Evolutionary conservation across 2,797 vertebrate genomes (phyloP).

Genomic region (Neosilurus hyrtlii): DNA sequence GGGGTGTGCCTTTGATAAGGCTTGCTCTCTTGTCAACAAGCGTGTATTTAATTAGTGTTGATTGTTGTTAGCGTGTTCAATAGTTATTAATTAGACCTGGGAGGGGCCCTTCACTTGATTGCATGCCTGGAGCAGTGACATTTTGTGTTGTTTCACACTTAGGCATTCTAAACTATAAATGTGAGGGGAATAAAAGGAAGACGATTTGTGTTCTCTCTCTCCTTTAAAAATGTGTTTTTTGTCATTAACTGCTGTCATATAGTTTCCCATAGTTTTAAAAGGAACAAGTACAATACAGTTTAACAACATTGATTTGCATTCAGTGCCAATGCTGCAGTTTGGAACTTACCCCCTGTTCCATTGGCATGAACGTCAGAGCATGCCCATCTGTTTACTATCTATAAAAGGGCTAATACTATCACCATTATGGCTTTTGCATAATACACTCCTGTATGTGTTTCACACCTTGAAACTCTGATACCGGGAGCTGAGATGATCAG

Average conservation of each 20-base stretch:
- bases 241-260: neutral
- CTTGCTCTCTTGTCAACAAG: constrained; percentile 84
- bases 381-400: constrained; percentile 18
- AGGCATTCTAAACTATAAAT: constrained; percentile 62
- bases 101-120: constrained; percentile 75
- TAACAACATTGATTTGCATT: constrained; percentile 17
- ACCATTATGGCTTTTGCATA: constrained; percentile 9
- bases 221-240: neutral
- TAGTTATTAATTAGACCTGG: constrained; percentile 85
- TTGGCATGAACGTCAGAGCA: constrained; percentile 13
- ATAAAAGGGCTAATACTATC: constrained; percentile 17
- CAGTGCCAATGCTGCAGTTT: constrained; percentile 1
- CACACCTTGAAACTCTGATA: constrained; percentile 21
- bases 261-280: constrained; percentile 11
- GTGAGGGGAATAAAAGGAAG: constrained; percentile 21
- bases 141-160: constrained; percentile 70
- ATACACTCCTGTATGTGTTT: constrained; percentile 29
- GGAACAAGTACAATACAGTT: neutral
- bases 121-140: constrained; percentile 75
- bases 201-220: neutral
- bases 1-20: constrained; percentile 72
- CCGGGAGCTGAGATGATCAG: constrained; percentile 26
- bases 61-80: constrained; percentile 88
- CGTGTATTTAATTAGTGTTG: constrained; percentile 91
- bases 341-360: constrained; percentile 7